These are phyloP conservation scores for Neostethus bicornis DNA, from an alignment of 2,797 vertebrate species.

Conservation along the genomic window DNA sequence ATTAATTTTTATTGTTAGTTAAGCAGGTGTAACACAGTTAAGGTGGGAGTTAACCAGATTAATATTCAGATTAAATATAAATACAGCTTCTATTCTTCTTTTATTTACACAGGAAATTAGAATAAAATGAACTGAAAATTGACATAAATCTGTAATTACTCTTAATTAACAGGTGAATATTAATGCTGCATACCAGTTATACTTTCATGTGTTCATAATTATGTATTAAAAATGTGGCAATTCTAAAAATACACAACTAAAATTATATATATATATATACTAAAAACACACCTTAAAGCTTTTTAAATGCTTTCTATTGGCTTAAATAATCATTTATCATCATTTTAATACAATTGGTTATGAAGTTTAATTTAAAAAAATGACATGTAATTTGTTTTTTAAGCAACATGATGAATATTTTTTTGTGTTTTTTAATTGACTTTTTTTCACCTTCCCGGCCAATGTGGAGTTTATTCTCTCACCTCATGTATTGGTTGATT, in stretches of 20 bases:
- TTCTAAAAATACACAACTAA: no score
- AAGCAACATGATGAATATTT: no score
- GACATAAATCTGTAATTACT: no score
- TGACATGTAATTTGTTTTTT: no score
- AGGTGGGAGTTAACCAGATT: slow-evolving; percentile 39
- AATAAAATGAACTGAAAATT: no score
- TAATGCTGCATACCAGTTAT: not conserved
- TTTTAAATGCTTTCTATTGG: no score
- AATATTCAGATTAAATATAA: not conserved
- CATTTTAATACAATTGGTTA: no score
- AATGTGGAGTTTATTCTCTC: slow-evolving; percentile 57
- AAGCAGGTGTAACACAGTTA: slow-evolving; percentile 10
- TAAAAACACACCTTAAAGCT: no score
- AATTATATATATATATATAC: no score
- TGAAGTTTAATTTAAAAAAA: no score
- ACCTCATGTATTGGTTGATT: slow-evolving; percentile 38
- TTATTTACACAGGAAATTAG: not conserved
- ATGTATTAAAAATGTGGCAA: no score
- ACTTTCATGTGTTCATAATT: not conserved
- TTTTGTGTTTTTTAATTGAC: slow-evolving; percentile 21
- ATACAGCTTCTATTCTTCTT: not conserved
- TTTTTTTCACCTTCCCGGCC: slow-evolving; percentile 68
- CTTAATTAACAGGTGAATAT: not conserved
- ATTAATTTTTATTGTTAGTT: not conserved
- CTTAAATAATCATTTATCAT: no score